Evolutionary conservation across 2,888 invertebrate species (phyloP).

Genomic region (Tetragonula carbonaria): DNA sequence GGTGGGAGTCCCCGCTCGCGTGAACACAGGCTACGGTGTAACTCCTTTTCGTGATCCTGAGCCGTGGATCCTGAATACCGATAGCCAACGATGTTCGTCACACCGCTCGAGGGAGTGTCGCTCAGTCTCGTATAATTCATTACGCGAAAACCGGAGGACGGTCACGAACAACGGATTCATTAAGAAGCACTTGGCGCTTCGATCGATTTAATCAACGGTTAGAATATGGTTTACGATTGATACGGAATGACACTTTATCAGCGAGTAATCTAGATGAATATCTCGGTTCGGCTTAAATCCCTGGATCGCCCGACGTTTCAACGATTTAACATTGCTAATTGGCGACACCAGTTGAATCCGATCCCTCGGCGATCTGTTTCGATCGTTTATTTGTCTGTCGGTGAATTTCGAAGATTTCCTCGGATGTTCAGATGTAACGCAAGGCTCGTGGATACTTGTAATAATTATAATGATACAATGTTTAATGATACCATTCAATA

Average conservation of each 20-base stretch:
- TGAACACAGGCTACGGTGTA: neutral
- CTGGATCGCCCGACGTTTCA: constrained; percentile 5
- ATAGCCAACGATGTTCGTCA: constrained; percentile 60
- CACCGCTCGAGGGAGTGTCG: constrained; percentile 45
- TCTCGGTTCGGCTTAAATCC: constrained; percentile 45
- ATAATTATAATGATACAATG: no score
- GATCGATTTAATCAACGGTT: constrained; percentile 57
- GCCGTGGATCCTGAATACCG: constrained; percentile 43
- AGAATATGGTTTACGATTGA: constrained; percentile 54
- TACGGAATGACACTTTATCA: constrained; percentile 27
- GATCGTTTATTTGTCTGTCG: constrained; percentile 14
- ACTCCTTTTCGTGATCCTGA: constrained; percentile 39
- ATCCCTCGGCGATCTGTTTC: constrained; percentile 12
- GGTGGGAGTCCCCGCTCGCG: neutral
- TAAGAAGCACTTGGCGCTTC: constrained; percentile 38
- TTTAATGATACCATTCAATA: no score
- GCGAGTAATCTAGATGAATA: neutral
- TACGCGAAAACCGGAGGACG: constrained; percentile 52
- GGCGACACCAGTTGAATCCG: constrained; percentile 15
- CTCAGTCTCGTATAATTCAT: constrained; percentile 64
- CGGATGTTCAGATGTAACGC: neutral
- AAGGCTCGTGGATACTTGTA: neutral
- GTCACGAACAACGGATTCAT: constrained; percentile 66
- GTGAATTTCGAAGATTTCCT: constrained; percentile 16
- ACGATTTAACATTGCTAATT: constrained; percentile 51